These are phyloP conservation scores for Bombycilla garrulus DNA, from an alignment of 2,113 vertebrate species.

Conservation along the genomic window DNA sequence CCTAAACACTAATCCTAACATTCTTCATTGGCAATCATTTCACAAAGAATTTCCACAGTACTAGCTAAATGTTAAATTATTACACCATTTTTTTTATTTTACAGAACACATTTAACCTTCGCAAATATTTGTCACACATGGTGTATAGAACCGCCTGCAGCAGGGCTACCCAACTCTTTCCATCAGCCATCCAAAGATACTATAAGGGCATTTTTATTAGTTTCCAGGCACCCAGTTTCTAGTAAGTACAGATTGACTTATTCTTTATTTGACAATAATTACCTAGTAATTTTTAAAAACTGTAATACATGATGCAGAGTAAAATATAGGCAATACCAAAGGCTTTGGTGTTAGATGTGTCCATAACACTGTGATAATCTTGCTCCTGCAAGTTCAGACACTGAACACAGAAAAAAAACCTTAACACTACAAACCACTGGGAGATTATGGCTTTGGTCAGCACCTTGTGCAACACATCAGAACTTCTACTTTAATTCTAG, in stretches of 20 bases:
- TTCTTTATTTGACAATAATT: neutral
- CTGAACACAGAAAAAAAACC: neutral
- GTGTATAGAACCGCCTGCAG: neutral
- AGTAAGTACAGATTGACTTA: neutral
- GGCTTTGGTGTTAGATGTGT: neutral
- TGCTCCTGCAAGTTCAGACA: neutral
- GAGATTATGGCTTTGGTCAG: neutral
- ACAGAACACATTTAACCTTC: neutral
- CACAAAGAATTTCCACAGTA: neutral
- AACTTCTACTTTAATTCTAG: neutral
- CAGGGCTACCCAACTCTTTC: neutral
- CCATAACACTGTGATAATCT: neutral
- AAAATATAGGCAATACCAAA: neutral
- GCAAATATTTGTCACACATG: neutral
- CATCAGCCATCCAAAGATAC: neutral
- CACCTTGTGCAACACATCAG: neutral
- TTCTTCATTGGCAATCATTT: neutral
- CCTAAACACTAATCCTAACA: neutral
- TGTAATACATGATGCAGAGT: neutral
- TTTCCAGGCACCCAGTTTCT: neutral
- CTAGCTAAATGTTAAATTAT: neutral
- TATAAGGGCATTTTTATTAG: neutral
- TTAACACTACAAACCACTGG: neutral
- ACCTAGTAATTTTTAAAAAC: neutral
- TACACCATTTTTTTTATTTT: neutral